Conservation (phyloP, 1,140 invertebrate genomes). For the Brachionus paranguensis region DNA sequence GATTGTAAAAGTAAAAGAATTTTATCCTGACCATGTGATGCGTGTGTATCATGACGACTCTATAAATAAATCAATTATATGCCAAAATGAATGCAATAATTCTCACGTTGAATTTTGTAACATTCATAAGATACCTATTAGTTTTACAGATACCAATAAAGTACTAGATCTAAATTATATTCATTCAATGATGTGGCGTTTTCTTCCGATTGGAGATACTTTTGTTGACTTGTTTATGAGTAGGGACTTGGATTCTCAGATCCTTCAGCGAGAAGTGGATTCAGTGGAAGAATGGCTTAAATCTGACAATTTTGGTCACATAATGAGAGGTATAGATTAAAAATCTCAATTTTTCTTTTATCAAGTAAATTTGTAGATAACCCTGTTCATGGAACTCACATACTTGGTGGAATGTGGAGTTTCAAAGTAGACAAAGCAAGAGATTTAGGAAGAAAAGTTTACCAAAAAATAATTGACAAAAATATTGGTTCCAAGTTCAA, state of each 20-base stretch:
- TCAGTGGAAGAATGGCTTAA: conserved; percentile 8
- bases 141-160: neutral
- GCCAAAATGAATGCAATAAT: neutral
- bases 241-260: neutral
- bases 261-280: neutral
- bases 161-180: neutral
- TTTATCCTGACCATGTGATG: neutral
- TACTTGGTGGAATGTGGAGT: conserved; percentile 37
- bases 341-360: neutral
- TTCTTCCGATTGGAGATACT: neutral
- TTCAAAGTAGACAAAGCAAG: neutral
- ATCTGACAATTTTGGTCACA: neutral
- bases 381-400: neutral
- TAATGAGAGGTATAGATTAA: neutral
- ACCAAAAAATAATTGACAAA: neutral
- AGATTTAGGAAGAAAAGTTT: neutral
- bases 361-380: neutral
- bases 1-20: neutral
- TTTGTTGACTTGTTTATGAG: neutral
- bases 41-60: conserved; percentile 11
- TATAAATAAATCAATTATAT: neutral
- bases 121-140: neutral
- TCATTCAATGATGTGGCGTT: neutral
- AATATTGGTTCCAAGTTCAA: neutral
- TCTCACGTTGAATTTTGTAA: conserved; percentile 18